Conservation (phyloP, 2,113 vertebrate genomes). For the Cariama cristata region DNA sequence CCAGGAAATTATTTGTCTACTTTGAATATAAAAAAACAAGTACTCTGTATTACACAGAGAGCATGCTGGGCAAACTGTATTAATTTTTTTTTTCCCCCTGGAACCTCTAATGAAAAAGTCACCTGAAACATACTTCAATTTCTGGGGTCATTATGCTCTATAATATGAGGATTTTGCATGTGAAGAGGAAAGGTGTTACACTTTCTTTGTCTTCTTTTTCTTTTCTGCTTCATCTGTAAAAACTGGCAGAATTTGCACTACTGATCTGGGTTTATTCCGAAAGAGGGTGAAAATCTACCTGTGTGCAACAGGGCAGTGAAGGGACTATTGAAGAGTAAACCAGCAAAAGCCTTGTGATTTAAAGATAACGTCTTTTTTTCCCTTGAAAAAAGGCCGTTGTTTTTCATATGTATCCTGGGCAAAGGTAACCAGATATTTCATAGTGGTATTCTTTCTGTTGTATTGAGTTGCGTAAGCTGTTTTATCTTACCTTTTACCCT, state of each 20-base stretch:
- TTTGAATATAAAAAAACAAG: neutral
- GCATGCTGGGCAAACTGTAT: neutral
- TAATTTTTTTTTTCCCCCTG: neutral
- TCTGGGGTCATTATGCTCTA: neutral
- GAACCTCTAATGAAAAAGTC: neutral
- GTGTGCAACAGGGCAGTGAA: neutral
- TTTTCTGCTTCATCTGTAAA: neutral
- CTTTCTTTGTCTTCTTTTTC: neutral
- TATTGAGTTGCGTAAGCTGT: neutral
- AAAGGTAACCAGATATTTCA: neutral
- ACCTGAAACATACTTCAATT: neutral
- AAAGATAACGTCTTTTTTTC: neutral
- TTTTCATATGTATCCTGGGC: neutral
- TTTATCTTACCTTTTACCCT: neutral
- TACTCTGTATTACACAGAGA: neutral
- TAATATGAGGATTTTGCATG: neutral
- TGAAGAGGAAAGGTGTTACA: neutral
- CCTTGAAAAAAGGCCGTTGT: neutral
- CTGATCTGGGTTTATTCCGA: neutral
- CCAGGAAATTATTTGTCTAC: conserved; percentile 42
- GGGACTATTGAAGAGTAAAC: neutral
- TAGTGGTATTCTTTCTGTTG: neutral
- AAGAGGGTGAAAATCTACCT: neutral
- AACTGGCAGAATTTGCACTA: neutral
- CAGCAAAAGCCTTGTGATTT: neutral